Percentiles rank a stretch among this genome's conserved stretches.
Conservation (phyloP, 2,113 vertebrate species). For the Probosciger aterrimus region DNA sequence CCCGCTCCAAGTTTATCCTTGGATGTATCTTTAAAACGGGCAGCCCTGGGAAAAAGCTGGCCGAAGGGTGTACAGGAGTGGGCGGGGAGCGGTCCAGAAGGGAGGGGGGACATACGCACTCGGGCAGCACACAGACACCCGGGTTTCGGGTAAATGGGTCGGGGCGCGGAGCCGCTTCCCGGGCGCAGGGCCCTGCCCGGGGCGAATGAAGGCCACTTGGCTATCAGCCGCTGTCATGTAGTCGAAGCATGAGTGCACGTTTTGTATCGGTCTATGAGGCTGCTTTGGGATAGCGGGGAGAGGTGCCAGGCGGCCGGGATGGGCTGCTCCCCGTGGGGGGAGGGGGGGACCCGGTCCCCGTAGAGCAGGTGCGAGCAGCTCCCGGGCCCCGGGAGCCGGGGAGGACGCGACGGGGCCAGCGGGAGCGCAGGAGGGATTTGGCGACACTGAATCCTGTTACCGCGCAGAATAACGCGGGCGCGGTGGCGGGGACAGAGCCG, state of each 20-base stretch:
- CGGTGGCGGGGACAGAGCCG: neutral
- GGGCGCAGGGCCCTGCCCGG: neutral
- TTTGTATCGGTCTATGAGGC: neutral
- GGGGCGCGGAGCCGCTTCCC: neutral
- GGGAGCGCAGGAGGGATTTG: neutral
- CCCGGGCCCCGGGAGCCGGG: neutral
- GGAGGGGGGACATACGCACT: neutral
- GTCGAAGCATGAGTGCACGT: neutral
- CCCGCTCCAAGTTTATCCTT: neutral
- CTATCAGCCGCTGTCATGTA: neutral
- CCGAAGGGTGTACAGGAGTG: neutral
- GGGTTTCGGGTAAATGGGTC: neutral
- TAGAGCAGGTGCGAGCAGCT: neutral
- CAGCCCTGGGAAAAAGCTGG: neutral
- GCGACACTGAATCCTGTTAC: neutral
- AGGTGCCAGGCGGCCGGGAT: neutral
- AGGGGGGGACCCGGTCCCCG: neutral
- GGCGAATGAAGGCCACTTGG: neutral
- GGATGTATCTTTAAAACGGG: neutral
- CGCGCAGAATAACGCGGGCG: neutral
- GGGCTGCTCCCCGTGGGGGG: neutral
- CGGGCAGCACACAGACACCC: neutral
- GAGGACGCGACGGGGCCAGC: neutral
- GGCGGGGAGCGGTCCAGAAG: neutral
- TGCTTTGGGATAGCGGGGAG: neutral